Conservation (phyloP, 2,888 invertebrate genomes). For the Alsophila aescularia region DNA sequence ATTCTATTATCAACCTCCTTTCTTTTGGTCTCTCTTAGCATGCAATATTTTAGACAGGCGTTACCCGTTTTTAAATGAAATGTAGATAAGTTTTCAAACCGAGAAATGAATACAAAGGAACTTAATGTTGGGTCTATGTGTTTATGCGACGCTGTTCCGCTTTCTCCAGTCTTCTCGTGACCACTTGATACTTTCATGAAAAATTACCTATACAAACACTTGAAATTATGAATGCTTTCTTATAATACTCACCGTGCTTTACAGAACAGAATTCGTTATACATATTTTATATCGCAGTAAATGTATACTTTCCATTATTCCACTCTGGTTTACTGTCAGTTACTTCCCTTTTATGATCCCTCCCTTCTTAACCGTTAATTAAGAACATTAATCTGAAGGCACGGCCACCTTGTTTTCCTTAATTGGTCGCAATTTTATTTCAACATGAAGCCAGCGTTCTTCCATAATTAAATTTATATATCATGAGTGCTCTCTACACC, state of each 20-base stretch:
- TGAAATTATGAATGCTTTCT: too few species aligned
- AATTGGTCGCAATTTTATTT: constrained; percentile 81
- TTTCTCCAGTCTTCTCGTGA: too few species aligned
- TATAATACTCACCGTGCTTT: too few species aligned
- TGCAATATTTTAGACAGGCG: constrained; percentile 53
- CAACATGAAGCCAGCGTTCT: constrained; percentile 62
- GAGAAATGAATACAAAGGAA: background rate
- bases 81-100: background rate
- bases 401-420: constrained; percentile 78
- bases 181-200: too few species aligned
- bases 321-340: constrained; percentile 51
- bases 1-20: constrained; percentile 67
- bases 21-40: constrained; percentile 50
- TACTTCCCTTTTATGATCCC: constrained; percentile 66
- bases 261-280: background rate
- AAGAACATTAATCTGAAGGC: constrained; percentile 79
- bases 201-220: too few species aligned
- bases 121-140: background rate
- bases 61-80: constrained; percentile 24
- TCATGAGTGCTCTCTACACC: constrained; percentile 43
- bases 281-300: constrained; percentile 24
- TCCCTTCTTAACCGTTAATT: constrained; percentile 74
- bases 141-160: too few species aligned
- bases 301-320: constrained; percentile 34
- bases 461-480: constrained; percentile 67